Evolutionary conservation across 2,113 vertebrate species (phyloP).

Genomic region (Indri indri): DNA sequence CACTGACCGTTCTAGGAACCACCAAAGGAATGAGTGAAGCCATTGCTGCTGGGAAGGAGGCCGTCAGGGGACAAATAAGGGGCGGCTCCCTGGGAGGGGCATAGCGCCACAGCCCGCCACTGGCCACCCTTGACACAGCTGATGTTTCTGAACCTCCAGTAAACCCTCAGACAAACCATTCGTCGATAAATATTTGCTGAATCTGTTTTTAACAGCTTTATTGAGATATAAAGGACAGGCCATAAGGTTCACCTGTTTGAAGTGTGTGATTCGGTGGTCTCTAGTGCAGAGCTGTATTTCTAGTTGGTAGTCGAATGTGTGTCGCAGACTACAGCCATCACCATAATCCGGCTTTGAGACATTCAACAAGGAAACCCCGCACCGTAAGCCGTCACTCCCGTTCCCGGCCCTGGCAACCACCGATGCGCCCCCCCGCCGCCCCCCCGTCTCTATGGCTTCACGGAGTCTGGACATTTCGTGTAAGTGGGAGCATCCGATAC

Average conservation of each 20-base stretch:
- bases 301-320: accelerated
- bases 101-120: neutral
- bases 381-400: accelerated
- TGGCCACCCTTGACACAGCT: neutral
- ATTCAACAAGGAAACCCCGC: neutral
- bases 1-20: neutral
- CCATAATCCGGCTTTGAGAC: neutral
- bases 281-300: accelerated
- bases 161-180: neutral
- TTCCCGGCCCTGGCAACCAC: neutral
- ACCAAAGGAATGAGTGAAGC: neutral
- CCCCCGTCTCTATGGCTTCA: neutral
- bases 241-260: accelerated
- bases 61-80: accelerated
- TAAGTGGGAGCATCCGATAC: accelerated
- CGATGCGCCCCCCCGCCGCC: accelerated
- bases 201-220: accelerated
- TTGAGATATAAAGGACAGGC: neutral
- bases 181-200: too few relatives aligned
- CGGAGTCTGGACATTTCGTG: accelerated
- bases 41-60: neutral
- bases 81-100: accelerated
- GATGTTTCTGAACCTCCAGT: neutral
- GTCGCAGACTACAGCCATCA: neutral
- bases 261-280: accelerated